phyloP scores from a whole-genome alignment of 2,797 vertebrate species.

The Anas capensis region DNA sequence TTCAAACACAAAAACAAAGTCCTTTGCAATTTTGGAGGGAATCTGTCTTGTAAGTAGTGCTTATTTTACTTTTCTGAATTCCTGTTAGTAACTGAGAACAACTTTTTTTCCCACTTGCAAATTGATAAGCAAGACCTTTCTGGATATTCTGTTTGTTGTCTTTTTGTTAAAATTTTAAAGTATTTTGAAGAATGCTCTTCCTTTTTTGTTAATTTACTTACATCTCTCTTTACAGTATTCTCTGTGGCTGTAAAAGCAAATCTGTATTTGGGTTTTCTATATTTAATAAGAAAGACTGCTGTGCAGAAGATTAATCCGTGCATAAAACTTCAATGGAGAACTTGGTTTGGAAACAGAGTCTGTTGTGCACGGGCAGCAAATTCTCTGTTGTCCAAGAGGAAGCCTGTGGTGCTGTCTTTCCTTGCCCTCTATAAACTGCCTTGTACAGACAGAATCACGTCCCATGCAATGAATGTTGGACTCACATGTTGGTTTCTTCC shows the following conservation, averaged over 20 bases:
- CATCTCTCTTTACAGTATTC: background rate
- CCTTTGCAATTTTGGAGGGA: background rate
- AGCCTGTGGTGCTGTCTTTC: background rate
- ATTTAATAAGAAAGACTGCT: background rate
- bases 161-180: background rate
- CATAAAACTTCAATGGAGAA: background rate
- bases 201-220: slow-evolving; percentile 16
- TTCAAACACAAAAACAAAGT: slow-evolving; percentile 13
- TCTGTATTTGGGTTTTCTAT: background rate
- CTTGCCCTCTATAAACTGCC: background rate
- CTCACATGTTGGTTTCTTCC: background rate
- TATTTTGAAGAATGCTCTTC: background rate
- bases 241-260: background rate
- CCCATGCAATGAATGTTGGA: background rate
- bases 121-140: background rate
- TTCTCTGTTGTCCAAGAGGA: background rate
- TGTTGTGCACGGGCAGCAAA: background rate
- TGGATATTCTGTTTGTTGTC: background rate
- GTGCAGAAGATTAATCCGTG: background rate
- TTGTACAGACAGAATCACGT: background rate
- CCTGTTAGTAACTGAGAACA: background rate
- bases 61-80: background rate
- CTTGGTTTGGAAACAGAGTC: background rate
- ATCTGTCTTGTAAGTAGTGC: background rate
- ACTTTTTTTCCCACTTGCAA: background rate